A percentile compares a stretch with the other conserved stretches of the same genome.
Evolutionary conservation across 2,888 invertebrate species (phyloP).

Genomic region (Esperia sulphurella): DNA sequence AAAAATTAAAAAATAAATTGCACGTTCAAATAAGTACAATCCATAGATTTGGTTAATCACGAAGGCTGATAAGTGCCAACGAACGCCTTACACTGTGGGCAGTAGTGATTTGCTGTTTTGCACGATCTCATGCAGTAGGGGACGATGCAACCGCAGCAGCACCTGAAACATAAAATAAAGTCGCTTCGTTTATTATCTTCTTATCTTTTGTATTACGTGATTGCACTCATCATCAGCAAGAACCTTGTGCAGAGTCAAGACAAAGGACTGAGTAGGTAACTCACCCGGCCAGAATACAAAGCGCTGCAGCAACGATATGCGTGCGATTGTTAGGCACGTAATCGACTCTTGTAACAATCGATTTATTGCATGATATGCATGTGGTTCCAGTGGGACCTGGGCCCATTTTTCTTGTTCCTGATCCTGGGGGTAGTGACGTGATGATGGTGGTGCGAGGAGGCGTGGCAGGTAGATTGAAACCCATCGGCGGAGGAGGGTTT

Average conservation of each 20-base stretch:
- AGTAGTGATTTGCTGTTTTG: conserved; percentile 78
- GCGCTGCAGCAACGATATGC: conserved; percentile 65
- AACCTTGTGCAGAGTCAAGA: not conserved
- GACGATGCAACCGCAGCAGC: conserved; percentile 68
- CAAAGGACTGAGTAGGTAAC: conserved; percentile 19
- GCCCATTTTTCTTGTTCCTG: conserved; percentile 45
- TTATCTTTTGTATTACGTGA: no score
- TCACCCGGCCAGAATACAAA: conserved; percentile 67
- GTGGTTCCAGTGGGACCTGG: conserved; percentile 64
- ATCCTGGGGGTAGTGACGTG: conserved; percentile 29
- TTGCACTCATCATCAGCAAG: no score
- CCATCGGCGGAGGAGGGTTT: conserved; percentile 57
- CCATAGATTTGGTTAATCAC: conserved; percentile 29
- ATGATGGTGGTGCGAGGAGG: conserved; percentile 60
- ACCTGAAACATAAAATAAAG: conserved; percentile 38
- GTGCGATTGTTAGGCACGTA: conserved; percentile 69
- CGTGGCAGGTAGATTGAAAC: conserved; percentile 38
- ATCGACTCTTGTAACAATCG: conserved; percentile 61
- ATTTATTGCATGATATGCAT: conserved; percentile 60
- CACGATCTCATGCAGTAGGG: conserved; percentile 74
- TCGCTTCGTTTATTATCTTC: no score
- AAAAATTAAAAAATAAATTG: no score
- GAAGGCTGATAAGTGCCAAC: conserved; percentile 62
- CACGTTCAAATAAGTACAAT: no score
- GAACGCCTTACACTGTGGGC: conserved; percentile 67